Percentiles rank a stretch among this genome's conserved stretches.
Conservation (phyloP, 2,797 vertebrate species). For the Furcifer pardalis region DNA sequence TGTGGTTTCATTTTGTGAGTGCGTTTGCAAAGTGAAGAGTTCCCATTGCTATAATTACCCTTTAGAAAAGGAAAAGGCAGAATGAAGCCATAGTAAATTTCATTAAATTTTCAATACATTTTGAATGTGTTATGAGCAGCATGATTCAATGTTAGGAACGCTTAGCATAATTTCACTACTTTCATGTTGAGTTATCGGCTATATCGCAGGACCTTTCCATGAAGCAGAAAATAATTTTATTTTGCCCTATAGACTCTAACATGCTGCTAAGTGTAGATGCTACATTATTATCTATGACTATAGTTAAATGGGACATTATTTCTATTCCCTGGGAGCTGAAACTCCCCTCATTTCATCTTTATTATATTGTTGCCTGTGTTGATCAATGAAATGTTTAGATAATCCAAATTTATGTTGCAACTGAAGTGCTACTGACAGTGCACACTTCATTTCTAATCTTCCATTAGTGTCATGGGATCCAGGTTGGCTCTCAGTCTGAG, state of each 20-base stretch:
- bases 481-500: neutral
- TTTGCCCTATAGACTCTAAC: constrained; percentile 38
- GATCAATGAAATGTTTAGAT: constrained; percentile 10
- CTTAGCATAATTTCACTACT: constrained; percentile 21
- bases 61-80: constrained; percentile 26
- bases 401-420: neutral
- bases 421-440: neutral
- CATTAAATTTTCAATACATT: constrained; percentile 47
- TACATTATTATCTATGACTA: constrained; percentile 15
- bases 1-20: constrained; percentile 34
- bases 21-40: constrained; percentile 34
- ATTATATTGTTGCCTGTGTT: neutral
- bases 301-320: constrained; percentile 4
- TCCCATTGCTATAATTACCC: constrained; percentile 42
- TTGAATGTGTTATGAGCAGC: constrained; percentile 40
- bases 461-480: neutral
- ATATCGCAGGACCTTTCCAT: constrained; percentile 22
- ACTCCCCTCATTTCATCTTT: neutral
- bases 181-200: neutral
- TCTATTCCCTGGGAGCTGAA: constrained; percentile 20
- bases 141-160: neutral
- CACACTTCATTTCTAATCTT: neutral
- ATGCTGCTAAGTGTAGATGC: neutral
- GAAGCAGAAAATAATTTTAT: constrained; percentile 24
- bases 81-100: constrained; percentile 37